phyloP scores from a whole-genome alignment of 2,888 invertebrate genomes.

The Tipula confusa region DNA sequence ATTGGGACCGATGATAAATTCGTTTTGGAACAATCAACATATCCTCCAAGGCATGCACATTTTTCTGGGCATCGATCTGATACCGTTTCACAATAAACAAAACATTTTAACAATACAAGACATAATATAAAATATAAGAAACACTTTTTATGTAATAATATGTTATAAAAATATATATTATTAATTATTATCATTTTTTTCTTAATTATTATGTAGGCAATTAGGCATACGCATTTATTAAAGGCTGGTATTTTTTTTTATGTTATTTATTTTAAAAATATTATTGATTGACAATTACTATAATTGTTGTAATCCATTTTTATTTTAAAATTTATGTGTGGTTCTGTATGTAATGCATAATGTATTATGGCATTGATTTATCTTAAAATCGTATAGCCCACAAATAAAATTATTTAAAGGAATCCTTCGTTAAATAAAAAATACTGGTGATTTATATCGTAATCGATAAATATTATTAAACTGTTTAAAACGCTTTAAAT shows the following conservation, averaged over 20 bases:
- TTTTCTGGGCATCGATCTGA: slow-evolving; percentile 57
- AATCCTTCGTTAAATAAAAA: neutral
- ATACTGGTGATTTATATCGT: no score
- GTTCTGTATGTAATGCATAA: neutral
- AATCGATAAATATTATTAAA: neutral
- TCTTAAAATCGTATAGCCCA: neutral
- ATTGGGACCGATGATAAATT: slow-evolving; percentile 66
- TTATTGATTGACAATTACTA: slow-evolving; percentile 16
- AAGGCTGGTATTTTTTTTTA: no score
- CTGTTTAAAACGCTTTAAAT: neutral
- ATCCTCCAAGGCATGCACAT: slow-evolving; percentile 68
- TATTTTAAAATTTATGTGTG: neutral
- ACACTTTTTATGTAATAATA: slow-evolving; percentile 7
- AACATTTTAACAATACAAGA: neutral
- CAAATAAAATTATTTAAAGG: neutral
- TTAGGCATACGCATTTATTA: neutral
- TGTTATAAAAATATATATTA: neutral
- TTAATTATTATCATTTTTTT: slow-evolving; percentile 17
- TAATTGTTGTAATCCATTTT: slow-evolving; percentile 7
- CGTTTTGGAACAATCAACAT: slow-evolving; percentile 70
- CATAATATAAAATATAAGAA: neutral
- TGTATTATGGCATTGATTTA: neutral
- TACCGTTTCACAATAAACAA: slow-evolving; percentile 32
- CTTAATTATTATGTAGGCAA: neutral
- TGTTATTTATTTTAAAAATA: slow-evolving; percentile 3